Evolutionary conservation across 2,113 vertebrate genomes (phyloP).

Genomic region (Anolis carolinensis): DNA sequence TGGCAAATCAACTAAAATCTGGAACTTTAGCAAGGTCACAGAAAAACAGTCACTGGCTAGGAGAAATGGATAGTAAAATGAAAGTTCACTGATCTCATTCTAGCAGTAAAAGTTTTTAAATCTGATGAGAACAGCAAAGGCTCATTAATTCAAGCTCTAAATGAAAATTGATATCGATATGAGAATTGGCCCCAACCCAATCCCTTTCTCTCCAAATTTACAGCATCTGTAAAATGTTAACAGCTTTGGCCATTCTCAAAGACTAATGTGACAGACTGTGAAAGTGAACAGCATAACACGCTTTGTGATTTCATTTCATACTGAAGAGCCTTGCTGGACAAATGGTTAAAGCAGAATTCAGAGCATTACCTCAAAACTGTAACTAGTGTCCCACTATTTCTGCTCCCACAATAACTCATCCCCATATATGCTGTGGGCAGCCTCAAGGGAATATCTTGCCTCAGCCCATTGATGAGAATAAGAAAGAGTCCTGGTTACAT

Average conservation of each 20-base stretch:
- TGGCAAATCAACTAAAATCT: constrained; percentile 42
- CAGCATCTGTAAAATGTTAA: neutral
- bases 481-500: too few species aligned
- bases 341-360: neutral
- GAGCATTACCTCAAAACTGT: too few species aligned
- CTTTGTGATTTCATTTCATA: neutral
- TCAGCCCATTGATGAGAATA: too few species aligned
- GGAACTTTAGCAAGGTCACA: constrained; percentile 47
- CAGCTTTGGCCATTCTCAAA: constrained; percentile 6
- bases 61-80: constrained; percentile 45
- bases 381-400: too few species aligned
- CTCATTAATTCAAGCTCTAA: constrained; percentile 40
- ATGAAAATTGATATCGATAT: constrained; percentile 54
- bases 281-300: neutral
- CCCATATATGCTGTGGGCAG: too few species aligned
- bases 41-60: constrained; percentile 12
- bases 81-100: constrained; percentile 42
- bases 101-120: constrained; percentile 42
- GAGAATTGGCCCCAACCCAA: constrained; percentile 12
- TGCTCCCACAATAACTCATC: too few species aligned
- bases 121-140: constrained; percentile 34
- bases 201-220: neutral
- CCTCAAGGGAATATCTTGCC: too few species aligned
- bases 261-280: neutral
- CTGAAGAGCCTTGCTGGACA: too few species aligned